Evolutionary conservation across 1,140 invertebrate genomes (phyloP), one percentile per base, ranked within the genome.

Genomic region (Charaxes varanes): DNA sequence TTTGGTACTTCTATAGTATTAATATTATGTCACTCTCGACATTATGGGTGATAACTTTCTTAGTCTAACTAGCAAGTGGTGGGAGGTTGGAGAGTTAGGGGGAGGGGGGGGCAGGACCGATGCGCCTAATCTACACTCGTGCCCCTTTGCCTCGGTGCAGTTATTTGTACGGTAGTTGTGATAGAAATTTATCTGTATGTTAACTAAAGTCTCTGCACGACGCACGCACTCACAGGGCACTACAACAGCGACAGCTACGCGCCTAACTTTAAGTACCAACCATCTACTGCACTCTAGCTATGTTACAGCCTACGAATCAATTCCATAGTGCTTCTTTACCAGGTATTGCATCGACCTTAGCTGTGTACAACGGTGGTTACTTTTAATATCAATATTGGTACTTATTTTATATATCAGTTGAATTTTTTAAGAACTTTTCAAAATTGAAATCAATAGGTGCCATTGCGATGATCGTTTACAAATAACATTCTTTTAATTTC

Each of bases 1-100:
- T 80, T 82, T 82, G 76, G 78, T 80, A 80, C 70, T 78, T 77
- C 69, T 78, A 80, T 81, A 68, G 59, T 57, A 64, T 72, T 63
- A 62, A 63, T 56, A 62, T 58, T 58, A 56, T 62, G 60, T 64
- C 60, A 53, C 46, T 61, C 36, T 43, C 44, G 62, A 59, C 51
- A 41, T 46, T 38, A 48, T 56, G 42, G 36, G 53, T 59, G 48
- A 45, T 62, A 62, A 54, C 42, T 45, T 49, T 59, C 63, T 78
- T 69, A 69, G 54, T 69, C 68, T 68, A 71, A 72, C 66, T 62
- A 62, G 57, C 69, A 64, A 63, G 42, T 63, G 71, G 62, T 69
- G 68, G 68, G 62, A 67, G 60, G 48, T 71, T 35, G 54, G 57
- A 53, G 61, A 42, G 55, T 57, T 55, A 41, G n/a, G n/a, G n/a